Base-by-base conservation (phyloP, 2,888 invertebrate genomes). In the Hyposoter dolosus region DNA sequence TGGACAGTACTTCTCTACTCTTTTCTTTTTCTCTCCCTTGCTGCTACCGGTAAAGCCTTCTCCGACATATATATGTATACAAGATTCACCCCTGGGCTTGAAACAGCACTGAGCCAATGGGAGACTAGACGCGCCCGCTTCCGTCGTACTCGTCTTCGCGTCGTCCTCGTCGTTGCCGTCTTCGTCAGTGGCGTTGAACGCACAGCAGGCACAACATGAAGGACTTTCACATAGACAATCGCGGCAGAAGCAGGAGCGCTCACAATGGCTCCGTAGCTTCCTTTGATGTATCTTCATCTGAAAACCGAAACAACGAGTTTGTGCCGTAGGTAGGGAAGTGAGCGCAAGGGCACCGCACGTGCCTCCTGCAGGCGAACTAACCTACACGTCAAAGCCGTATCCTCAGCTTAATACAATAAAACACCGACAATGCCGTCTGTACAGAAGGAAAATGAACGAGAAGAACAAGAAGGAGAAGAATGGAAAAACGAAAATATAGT, bases 271-370 rank as follows among this genome's bases (percentile, higher is more conserved):
- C 75, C 28, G 86, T 76, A 86, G 86, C 82, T 88, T 84, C 86
- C 88, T 89, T 88, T 89, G 88, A 89, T 88, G 88, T 87, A 86
- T 89, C 83, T 88, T 79, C 83, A 87, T 89, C 85, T 85, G 80
- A 88, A 89, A 86, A 87, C 84, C 84, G 88, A 84, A 89, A 84
- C 85, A 86, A 83, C 82, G 79, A 83, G 72, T 71, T 65, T 60
- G 60, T 60, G 60, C 60, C 15, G 28, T 28, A 28, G 28, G 60
- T 60, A 60, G 83, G 75, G 69, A 69, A 74, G 80, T 76, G 74
- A 69, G 65, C 65, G 45, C 63, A 56, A 9, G 77, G 56, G 68
- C n/a, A 23, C 43, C 74, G 86, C 82, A 86, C 86, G 84, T 86
- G 82, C 82, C 82, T 82, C 71, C 84, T 84, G 84, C 82, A 81